A percentile compares a stretch with the other conserved stretches of the same genome.
Evolutionary conservation across 2,113 vertebrate species (phyloP).

Genomic region (Xiphophorus maculatus): DNA sequence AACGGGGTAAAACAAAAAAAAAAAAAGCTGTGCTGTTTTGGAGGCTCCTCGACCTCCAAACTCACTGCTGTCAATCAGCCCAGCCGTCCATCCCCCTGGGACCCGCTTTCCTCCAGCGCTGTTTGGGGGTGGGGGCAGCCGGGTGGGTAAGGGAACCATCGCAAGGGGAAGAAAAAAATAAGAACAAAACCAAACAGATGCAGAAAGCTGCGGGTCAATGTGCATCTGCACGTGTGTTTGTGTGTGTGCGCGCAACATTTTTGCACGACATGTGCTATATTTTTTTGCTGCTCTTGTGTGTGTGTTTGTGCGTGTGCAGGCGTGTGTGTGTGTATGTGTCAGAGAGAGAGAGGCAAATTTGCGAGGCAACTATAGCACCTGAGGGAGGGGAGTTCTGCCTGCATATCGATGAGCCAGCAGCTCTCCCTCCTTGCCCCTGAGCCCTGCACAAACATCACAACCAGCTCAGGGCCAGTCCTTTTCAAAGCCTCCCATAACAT

Average conservation of each 20-base stretch:
- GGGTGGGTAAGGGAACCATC: constrained; percentile 18
- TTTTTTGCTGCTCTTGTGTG: constrained; percentile 13
- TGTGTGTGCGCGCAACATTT: constrained; percentile 23
- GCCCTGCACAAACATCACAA: constrained; percentile 66
- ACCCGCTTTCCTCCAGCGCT: constrained; percentile 62
- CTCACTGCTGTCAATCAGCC: constrained; percentile 77
- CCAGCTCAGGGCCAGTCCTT: constrained; percentile 64
- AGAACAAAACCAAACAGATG: constrained; percentile 77
- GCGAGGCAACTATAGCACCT: constrained; percentile 65
- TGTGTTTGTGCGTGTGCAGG: constrained; percentile 26
- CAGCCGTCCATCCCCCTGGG: constrained; percentile 65
- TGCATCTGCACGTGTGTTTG: constrained; percentile 17
- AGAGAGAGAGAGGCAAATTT: constrained; percentile 28
- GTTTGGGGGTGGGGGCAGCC: background rate
- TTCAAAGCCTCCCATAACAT: constrained; percentile 58
- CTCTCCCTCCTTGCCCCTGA: constrained; percentile 69
- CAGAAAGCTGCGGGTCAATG: constrained; percentile 73
- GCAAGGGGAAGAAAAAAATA: constrained; percentile 38
- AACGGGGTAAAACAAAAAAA: background rate
- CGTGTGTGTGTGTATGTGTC: constrained; percentile 24
- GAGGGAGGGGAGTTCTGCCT: constrained; percentile 70
- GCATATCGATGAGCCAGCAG: constrained; percentile 79
- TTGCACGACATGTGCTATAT: constrained; percentile 27
- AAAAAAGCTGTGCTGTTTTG: constrained; percentile 54
- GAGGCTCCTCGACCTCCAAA: constrained; percentile 75